Conservation (phyloP, 1,140 invertebrate genomes). For the Zelostemma sp. region DNA sequence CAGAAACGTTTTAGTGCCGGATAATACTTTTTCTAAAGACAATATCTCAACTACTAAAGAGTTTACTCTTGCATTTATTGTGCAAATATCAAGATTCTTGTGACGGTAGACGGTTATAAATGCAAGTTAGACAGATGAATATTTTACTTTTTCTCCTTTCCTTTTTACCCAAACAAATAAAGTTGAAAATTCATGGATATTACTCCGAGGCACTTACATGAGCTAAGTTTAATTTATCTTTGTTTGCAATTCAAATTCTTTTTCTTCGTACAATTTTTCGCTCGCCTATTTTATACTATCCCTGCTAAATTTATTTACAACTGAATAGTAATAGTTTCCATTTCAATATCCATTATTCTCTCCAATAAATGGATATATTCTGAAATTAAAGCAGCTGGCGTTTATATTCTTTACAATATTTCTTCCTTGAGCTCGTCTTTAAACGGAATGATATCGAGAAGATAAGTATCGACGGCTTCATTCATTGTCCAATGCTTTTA, state of each 20-base stretch:
- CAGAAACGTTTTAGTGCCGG: too few species aligned
- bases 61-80: conserved; percentile 2
- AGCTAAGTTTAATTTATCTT: too few species aligned
- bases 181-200: background rate
- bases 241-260: too few species aligned
- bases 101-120: background rate
- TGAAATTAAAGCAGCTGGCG: conserved; percentile 48
- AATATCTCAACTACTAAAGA: background rate
- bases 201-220: background rate
- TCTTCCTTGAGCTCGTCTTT: conserved; percentile 35
- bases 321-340: background rate
- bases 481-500: conserved; percentile 64
- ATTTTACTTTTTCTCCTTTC: background rate
- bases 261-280: too few species aligned
- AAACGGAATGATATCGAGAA: conserved; percentile 49
- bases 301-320: conserved; percentile 2
- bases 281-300: too few species aligned
- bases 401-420: conserved; percentile 48
- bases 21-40: background rate
- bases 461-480: conserved; percentile 55
- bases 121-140: background rate
- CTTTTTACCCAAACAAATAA: background rate
- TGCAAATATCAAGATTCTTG: conserved; percentile 1
- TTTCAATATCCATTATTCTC: background rate
- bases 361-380: conserved; percentile 42